Percentiles rank a stretch among this genome's conserved stretches.
phyloP scores from a whole-genome alignment of 2,113 vertebrate species.

The Rutilus rutilus region DNA sequence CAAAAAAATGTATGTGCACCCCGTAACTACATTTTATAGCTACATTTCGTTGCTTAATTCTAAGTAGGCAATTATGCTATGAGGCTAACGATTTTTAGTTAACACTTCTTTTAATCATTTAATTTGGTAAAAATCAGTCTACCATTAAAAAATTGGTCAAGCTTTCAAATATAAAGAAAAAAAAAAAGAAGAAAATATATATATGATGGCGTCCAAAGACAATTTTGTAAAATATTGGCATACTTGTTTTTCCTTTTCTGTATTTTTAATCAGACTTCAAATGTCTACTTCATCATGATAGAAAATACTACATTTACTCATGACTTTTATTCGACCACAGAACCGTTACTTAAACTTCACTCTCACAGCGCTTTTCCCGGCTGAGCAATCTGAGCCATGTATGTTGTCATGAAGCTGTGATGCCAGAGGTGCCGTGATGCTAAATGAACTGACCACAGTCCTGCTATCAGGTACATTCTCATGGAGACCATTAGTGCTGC shows the following conservation, averaged over 20 bases:
- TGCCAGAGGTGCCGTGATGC: conserved; percentile 51
- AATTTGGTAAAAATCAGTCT: no score
- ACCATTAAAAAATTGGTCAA: not conserved
- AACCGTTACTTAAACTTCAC: conserved; percentile 23
- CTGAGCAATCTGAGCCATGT: conserved; percentile 41
- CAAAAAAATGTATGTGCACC: no score
- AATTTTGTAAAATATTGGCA: no score
- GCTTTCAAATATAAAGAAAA: not conserved
- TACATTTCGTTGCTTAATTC: no score
- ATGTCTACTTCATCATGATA: not conserved
- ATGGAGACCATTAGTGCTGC: conserved; percentile 48
- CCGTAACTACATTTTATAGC: no score
- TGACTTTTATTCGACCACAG: not conserved
- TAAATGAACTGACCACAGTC: conserved; percentile 54
- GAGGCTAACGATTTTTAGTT: no score
- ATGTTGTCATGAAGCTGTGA: conserved; percentile 50
- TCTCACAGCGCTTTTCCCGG: not conserved
- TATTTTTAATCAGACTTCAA: not conserved
- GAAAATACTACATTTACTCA: not conserved
- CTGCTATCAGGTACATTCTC: conserved; percentile 53
- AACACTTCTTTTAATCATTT: no score
- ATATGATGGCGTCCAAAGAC: not conserved
- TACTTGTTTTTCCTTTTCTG: not conserved
- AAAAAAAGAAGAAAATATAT: not conserved
- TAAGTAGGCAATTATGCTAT: no score